Evolutionary conservation across 2,888 invertebrate genomes (phyloP).

Genomic region (Uloborus plumipes): DNA sequence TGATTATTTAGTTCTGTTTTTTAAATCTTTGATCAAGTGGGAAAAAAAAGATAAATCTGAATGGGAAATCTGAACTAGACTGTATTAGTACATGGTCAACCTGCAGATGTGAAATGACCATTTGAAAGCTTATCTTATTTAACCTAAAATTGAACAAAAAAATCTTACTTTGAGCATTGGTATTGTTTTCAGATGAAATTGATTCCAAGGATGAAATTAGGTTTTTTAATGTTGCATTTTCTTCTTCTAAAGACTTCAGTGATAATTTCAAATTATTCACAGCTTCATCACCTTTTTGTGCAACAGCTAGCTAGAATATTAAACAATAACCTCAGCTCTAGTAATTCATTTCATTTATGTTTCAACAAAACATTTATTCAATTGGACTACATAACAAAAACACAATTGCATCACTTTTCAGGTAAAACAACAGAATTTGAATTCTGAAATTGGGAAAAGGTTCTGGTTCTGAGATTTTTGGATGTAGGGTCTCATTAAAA

Average conservation of each 20-base stretch:
- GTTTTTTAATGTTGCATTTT: slow-evolving; percentile 40
- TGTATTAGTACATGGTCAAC: too few species aligned
- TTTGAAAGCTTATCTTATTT: too few species aligned
- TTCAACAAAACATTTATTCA: background rate
- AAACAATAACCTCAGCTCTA: too few species aligned
- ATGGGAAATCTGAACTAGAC: too few species aligned
- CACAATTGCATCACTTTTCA: background rate
- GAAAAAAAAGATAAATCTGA: too few species aligned
- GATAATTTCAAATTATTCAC: slow-evolving; percentile 5
- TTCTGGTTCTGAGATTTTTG: too few species aligned
- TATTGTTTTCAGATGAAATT: slow-evolving; percentile 18
- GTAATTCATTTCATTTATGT: too few species aligned
- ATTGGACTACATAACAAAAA: background rate
- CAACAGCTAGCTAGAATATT: background rate
- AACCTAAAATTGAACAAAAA: background rate
- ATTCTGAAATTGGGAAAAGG: too few species aligned
- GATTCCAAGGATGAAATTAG: slow-evolving; percentile 31
- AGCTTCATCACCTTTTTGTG: background rate
- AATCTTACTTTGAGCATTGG: slow-evolving; percentile 22
- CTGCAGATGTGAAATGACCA: too few species aligned
- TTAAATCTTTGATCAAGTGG: too few species aligned
- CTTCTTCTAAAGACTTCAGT: slow-evolving; percentile 39
- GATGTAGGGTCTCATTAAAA: too few species aligned
- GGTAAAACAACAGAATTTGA: background rate
- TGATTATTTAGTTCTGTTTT: too few species aligned